Evolutionary conservation across 1,140 invertebrate genomes (phyloP).

Genomic region (Episyrphus balteatus): DNA sequence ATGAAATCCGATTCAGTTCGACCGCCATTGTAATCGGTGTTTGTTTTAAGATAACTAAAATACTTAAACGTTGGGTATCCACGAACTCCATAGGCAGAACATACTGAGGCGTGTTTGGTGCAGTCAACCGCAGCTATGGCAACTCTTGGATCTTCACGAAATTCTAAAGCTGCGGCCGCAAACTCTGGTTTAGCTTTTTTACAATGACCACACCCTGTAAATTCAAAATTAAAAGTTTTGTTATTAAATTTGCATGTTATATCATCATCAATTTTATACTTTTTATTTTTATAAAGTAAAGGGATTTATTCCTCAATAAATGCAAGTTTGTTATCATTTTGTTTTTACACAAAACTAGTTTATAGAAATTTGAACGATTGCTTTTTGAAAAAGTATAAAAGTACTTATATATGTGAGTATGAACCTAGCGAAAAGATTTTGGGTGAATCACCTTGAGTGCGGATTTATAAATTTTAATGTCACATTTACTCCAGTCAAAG

Average conservation of each 20-base stretch:
- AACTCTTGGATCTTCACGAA: conserved; percentile 60
- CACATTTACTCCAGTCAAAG: no score
- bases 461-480: no score
- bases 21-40: conserved; percentile 57
- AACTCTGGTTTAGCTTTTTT: conserved; percentile 82
- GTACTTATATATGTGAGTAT: no score
- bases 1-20: conserved; percentile 60
- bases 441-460: no score
- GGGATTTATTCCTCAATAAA: no score
- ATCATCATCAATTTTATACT: not conserved
- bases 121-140: conserved; percentile 78
- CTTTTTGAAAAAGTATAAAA: no score
- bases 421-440: no score
- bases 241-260: not conserved
- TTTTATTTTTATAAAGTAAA: not conserved
- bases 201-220: conserved; percentile 81
- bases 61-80: conserved; percentile 84
- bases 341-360: no score
- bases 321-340: no score
- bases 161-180: conserved; percentile 57
- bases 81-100: conserved; percentile 57
- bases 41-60: conserved; percentile 66
- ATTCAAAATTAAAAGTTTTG: conserved; percentile 9
- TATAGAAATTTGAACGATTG: no score
- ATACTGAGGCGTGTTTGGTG: conserved; percentile 52